These are phyloP conservation scores for Acipenser ruthenus DNA, from an alignment of 2,797 vertebrate genomes.

Conservation along the genomic window DNA sequence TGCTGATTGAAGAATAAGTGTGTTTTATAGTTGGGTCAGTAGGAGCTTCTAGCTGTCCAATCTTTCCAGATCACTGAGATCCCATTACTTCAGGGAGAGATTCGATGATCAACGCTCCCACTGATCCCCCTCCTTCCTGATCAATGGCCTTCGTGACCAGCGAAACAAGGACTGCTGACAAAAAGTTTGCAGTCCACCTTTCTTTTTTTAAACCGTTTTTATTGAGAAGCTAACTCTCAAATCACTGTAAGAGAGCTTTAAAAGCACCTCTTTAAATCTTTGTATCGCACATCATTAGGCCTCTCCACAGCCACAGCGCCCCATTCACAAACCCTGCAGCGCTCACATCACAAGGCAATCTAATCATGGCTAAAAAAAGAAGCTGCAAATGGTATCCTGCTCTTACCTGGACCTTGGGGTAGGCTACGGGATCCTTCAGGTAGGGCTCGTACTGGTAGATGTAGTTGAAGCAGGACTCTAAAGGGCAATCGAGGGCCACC, in stretches of 20 bases:
- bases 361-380: too few relatives aligned
- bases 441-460: constrained; percentile 77
- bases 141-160: constrained; percentile 52
- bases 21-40: too few relatives aligned
- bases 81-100: constrained; percentile 45
- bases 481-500: constrained; percentile 77
- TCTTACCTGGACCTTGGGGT: constrained; percentile 80
- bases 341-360: too few relatives aligned
- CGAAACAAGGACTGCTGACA: constrained; percentile 61
- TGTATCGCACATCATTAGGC: too few relatives aligned
- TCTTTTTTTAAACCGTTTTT: too few relatives aligned
- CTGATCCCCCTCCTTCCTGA: constrained; percentile 48
- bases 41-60: too few relatives aligned
- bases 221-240: too few relatives aligned
- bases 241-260: too few relatives aligned
- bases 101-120: constrained; percentile 65
- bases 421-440: constrained; percentile 78
- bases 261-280: constrained; percentile 10
- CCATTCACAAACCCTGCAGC: too few relatives aligned
- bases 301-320: too few relatives aligned
- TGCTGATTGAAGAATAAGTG: constrained; percentile 26
- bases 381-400: neutral
- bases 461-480: constrained; percentile 71
- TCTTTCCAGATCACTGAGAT: constrained; percentile 35
- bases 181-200: constrained; percentile 13